phyloP scores from a whole-genome alignment of 2,113 vertebrate genomes.

The Malurus cyaneus region DNA sequence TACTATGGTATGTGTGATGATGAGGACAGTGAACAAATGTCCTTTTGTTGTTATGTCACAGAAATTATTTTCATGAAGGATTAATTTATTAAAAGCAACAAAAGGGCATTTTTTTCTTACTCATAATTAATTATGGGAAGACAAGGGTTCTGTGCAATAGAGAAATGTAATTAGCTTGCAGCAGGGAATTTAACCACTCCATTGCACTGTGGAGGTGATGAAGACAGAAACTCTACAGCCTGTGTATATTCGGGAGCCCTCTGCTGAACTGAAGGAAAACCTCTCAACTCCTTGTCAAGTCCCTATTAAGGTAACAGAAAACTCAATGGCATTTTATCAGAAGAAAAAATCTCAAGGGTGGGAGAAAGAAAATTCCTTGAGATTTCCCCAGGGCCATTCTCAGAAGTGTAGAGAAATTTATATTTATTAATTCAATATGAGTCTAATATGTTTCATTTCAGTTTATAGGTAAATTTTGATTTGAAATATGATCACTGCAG shows the following conservation, averaged over 20 bases:
- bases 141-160: constrained; percentile 19
- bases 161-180: background rate
- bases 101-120: constrained; percentile 34
- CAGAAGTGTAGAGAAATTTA: background rate
- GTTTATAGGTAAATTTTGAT: background rate
- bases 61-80: constrained; percentile 52
- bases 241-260: background rate
- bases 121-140: constrained; percentile 53
- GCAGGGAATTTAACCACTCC: background rate
- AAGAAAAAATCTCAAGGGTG: background rate
- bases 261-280: constrained; percentile 1
- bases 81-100: constrained; percentile 66
- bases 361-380: background rate
- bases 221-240: background rate
- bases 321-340: background rate
- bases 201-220: background rate
- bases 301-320: background rate
- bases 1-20: background rate
- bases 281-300: background rate
- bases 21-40: constrained; percentile 56
- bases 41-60: constrained; percentile 51
- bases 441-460: background rate
- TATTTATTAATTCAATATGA: background rate
- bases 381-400: background rate
- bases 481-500: background rate